Base-by-base conservation (phyloP, 2,797 vertebrate genomes). In the Pygocentrus nattereri region DNA sequence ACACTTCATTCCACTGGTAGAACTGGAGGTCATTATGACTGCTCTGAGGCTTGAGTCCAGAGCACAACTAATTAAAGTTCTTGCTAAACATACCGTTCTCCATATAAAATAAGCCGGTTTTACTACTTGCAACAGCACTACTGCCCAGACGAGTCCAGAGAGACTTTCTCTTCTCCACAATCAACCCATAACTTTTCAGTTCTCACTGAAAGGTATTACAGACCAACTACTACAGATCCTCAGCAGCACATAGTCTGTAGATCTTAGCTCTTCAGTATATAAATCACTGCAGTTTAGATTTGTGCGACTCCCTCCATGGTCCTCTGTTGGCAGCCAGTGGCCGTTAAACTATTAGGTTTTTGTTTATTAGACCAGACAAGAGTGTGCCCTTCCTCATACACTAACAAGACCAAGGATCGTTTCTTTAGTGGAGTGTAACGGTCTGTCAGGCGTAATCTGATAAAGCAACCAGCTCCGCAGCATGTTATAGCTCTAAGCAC, bases 351-450 rank as follows among this genome's bases (percentile, higher is more conserved):
- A 50, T 59, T 6, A 6, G 11, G 49, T 31, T 79, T 67, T 69
- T 80, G 72, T 83, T 84, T 58, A 82, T 41, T 34, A 64, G 62
- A 31, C 34, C 75, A 38, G 86, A 80, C 71, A 70, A 74, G 75
- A 81, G 72, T 76, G 56, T 47, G n/a, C 67, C 44, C 56, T 64
- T 54, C 73, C 49, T 59, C 59, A 54, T 44, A 64, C 21, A 54
- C 70, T 69, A 67, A 59, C 74, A 41, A 52, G 75, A 19, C 56
- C 6, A 4, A 52, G 12, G 27, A 64, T 58, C 0, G 4, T 65
- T 69, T 44, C 72, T 78, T 12, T n/a, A 52, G 3, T 27, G 1
- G 25, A 52, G 34, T 52, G 23, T 81, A 64, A 70, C 49, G 47
- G 58, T 12, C 80, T 44, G 61, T 82, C 71, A 34, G 61, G 3